These are phyloP conservation scores for Mesitornis unicolor DNA, from an alignment of 2,113 vertebrate genomes.

Conservation along the genomic window DNA sequence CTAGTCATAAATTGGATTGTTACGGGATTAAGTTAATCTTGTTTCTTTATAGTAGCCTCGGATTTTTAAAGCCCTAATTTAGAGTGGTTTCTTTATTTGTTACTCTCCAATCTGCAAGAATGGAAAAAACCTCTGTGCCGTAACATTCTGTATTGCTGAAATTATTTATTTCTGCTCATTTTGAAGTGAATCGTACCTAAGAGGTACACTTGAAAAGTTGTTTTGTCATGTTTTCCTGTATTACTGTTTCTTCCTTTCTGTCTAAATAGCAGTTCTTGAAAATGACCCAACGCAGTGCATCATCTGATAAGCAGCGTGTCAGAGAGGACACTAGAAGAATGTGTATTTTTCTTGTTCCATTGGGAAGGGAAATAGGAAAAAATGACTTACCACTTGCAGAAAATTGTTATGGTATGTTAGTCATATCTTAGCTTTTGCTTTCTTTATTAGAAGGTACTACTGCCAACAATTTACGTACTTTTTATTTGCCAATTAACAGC, in stretches of 20 bases:
- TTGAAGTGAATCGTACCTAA: slow-evolving; percentile 63
- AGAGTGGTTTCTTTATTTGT: slow-evolving; percentile 53
- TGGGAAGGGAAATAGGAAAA: slow-evolving; percentile 34
- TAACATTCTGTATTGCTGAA: slow-evolving; percentile 5
- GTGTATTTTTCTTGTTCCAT: neutral
- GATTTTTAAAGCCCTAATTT: slow-evolving; percentile 71
- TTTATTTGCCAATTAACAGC: neutral
- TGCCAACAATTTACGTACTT: neutral
- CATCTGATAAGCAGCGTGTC: neutral
- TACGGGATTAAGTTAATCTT: slow-evolving; percentile 75
- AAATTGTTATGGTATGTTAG: neutral
- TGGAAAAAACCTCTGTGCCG: neutral
- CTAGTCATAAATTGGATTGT: slow-evolving; percentile 77
- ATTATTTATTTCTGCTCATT: slow-evolving; percentile 72
- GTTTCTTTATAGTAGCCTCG: slow-evolving; percentile 65
- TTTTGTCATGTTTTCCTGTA: slow-evolving; percentile 48
- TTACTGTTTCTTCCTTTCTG: slow-evolving; percentile 54
- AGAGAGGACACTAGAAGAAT: neutral
- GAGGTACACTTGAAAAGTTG: slow-evolving; percentile 66
- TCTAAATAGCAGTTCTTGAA: slow-evolving; percentile 30
- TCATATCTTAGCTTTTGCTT: neutral
- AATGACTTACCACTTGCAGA: neutral
- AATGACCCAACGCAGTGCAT: neutral
- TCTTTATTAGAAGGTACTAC: neutral
- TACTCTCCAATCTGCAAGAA: slow-evolving; percentile 35